These are phyloP conservation scores for Trogon melanurus DNA, from an alignment of 2,113 vertebrate species.

Conservation along the genomic window DNA sequence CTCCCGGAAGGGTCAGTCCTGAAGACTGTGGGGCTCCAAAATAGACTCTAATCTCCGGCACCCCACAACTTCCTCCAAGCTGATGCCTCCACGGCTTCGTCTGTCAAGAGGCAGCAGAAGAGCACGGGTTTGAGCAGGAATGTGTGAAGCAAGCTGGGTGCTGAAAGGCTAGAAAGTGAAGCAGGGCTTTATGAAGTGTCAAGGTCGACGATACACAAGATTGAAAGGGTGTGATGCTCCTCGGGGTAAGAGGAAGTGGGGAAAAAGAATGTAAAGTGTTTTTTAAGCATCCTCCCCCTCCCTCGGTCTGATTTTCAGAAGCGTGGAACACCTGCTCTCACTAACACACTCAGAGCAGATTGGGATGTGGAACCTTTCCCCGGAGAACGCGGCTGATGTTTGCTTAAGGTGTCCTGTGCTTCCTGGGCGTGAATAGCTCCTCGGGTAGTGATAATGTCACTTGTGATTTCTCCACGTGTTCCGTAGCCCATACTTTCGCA, in stretches of 20 bases:
- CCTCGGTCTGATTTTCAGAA: not conserved
- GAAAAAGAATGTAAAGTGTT: not conserved
- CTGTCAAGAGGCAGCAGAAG: slow-evolving; percentile 16
- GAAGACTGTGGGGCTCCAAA: slow-evolving; percentile 20
- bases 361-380: not conserved
- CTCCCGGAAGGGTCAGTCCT: not conserved
- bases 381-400: not conserved
- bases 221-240: not conserved
- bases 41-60: slow-evolving; percentile 28
- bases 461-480: not conserved
- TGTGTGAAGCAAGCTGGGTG: not conserved
- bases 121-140: not conserved
- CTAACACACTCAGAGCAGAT: not conserved
- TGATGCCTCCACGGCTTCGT: not conserved
- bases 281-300: not conserved
- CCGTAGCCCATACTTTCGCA: not conserved
- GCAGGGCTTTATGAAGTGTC: not conserved
- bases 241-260: not conserved
- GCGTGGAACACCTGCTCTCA: not conserved
- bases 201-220: not conserved
- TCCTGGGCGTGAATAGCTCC: not conserved
- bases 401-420: not conserved
- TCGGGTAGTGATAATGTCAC: not conserved
- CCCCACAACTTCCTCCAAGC: not conserved
- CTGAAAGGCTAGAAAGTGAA: slow-evolving; percentile 24